These are phyloP conservation scores for Steinernema feltiae DNA, from an alignment of 1,140 invertebrate genomes.

Conservation along the genomic window DNA sequence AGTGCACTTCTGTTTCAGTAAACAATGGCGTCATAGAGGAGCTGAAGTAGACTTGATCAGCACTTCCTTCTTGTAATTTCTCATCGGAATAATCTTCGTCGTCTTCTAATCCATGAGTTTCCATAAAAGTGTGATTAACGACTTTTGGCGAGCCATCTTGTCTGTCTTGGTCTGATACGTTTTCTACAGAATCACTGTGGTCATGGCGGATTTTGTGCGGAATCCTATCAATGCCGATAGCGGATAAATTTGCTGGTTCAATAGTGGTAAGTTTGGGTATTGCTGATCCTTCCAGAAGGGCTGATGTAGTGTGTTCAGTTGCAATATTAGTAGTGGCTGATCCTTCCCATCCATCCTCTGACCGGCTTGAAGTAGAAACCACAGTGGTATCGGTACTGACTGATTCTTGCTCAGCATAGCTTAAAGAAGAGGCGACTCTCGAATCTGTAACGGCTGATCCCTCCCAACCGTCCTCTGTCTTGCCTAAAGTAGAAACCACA, in stretches of 20 bases:
- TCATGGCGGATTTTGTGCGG: neutral
- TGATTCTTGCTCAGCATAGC: too few relatives aligned
- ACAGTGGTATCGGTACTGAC: too few relatives aligned
- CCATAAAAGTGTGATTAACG: neutral
- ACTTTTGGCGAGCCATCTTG: neutral
- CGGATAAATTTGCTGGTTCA: neutral
- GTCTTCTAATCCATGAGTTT: neutral
- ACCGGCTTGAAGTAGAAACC: too few relatives aligned
- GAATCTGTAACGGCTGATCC: too few relatives aligned
- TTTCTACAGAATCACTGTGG: neutral
- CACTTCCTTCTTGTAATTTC: neutral
- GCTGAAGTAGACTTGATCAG: neutral
- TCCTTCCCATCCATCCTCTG: too few relatives aligned
- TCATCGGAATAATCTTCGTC: neutral
- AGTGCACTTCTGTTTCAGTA: neutral
- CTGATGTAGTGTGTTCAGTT: too few relatives aligned
- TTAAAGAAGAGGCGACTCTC: too few relatives aligned
- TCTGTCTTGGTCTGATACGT: neutral
- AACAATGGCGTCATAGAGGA: neutral
- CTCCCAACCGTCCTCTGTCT: too few relatives aligned
- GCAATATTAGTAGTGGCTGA: too few relatives aligned
- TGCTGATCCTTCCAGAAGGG: too few relatives aligned
- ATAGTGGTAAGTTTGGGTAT: too few relatives aligned
- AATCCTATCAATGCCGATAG: neutral
- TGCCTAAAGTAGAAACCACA: neutral